phyloP scores from a whole-genome alignment of 1,140 invertebrate genomes.

The Neocloeon triangulifer region DNA sequence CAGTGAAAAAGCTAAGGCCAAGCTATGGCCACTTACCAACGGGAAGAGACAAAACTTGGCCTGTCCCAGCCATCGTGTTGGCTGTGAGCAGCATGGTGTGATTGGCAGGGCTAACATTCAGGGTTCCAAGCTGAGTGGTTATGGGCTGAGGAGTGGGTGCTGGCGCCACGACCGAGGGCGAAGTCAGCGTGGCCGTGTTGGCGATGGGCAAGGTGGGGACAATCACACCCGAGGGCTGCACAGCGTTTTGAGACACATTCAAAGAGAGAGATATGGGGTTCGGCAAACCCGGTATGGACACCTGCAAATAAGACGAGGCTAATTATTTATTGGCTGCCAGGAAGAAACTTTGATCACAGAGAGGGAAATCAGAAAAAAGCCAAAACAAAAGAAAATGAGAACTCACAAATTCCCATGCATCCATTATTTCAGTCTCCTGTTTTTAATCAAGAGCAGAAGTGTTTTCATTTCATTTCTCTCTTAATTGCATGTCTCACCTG shows the following conservation, averaged over 20 bases:
- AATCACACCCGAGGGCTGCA: conserved; percentile 19
- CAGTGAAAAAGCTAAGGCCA: too few species aligned
- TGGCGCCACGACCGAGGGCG: conserved; percentile 27
- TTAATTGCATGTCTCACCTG: conserved; percentile 21
- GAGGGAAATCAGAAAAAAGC: too few species aligned
- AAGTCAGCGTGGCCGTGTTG: conserved; percentile 26
- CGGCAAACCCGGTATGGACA: conserved; percentile 52
- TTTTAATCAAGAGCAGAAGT: too few species aligned
- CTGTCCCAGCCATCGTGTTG: conserved; percentile 10
- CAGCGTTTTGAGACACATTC: conserved; percentile 27
- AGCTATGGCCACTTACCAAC: conserved; percentile 14
- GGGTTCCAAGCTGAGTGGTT: conserved; percentile 20
- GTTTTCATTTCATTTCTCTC: too few species aligned
- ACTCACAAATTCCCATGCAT: too few species aligned
- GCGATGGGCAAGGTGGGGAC: conserved; percentile 15
- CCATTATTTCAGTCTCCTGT: too few species aligned
- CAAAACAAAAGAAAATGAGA: too few species aligned
- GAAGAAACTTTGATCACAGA: too few species aligned
- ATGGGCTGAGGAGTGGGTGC: conserved; percentile 21
- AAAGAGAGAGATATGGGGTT: conserved; percentile 56
- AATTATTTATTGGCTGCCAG: too few species aligned
- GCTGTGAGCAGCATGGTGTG: conserved; percentile 7
- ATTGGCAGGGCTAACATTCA: conserved; percentile 13
- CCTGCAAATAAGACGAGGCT: conserved; percentile 19
- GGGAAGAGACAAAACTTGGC: conserved; percentile 26